Conservation (phyloP, 2,113 vertebrate genomes). For the Elephantulus edwardii region DNA sequence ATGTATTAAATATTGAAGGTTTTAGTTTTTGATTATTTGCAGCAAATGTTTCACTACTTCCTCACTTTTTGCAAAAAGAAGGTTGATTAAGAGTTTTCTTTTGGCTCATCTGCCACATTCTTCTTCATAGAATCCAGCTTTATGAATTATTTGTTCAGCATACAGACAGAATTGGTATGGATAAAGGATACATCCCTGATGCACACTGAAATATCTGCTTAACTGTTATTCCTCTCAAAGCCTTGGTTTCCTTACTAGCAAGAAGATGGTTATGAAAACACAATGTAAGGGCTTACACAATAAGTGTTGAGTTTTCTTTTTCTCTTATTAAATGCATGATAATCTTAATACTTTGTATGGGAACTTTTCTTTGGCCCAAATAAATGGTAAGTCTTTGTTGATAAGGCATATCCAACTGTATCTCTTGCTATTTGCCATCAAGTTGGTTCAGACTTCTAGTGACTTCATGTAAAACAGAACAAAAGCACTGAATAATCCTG, state of each 20-base stretch:
- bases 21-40: too few relatives aligned
- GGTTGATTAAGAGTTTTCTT: too few relatives aligned
- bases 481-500: background rate
- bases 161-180: too few relatives aligned
- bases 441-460: background rate
- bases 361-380: background rate
- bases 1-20: too few relatives aligned
- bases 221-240: background rate
- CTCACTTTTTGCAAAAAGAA: too few relatives aligned
- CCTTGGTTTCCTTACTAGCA: background rate
- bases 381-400: conserved; percentile 8
- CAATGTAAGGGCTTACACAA: background rate
- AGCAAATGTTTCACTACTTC: too few relatives aligned
- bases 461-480: background rate
- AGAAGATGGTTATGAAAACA: background rate
- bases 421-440: background rate
- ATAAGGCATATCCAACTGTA: background rate
- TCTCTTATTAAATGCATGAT: background rate
- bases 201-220: too few relatives aligned
- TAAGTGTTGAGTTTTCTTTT: background rate
- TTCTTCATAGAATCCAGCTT: too few relatives aligned
- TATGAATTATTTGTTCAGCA: too few relatives aligned
- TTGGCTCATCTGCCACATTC: too few relatives aligned
- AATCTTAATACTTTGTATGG: background rate
- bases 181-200: too few relatives aligned